Evolutionary conservation across 2,113 vertebrate genomes (phyloP).

Genomic region (Ranitomeya variabilis): DNA sequence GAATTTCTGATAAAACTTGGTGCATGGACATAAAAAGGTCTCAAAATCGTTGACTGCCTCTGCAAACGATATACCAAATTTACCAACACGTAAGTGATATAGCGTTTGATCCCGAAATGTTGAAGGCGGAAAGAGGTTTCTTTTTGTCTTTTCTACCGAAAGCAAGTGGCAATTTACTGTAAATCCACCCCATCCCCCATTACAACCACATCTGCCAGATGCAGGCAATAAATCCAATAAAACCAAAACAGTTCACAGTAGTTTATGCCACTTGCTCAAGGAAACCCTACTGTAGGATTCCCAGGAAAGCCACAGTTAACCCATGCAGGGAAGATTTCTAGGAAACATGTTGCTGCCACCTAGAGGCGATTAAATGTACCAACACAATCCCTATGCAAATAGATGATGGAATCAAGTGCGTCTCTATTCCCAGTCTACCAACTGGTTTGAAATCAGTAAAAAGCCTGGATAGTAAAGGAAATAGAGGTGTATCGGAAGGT

Average conservation of each 20-base stretch:
- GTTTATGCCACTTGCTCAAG: not conserved
- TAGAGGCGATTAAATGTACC: not conserved
- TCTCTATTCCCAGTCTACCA: not conserved
- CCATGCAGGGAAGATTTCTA: not conserved
- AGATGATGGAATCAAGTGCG: not conserved
- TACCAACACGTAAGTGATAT: no score
- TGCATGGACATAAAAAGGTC: no score
- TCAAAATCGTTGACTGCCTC: no score
- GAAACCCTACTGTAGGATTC: not conserved
- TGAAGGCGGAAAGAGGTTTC: no score
- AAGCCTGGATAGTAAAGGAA: no score
- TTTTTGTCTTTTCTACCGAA: no score
- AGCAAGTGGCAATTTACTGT: not conserved
- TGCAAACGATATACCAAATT: no score
- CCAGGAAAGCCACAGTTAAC: not conserved
- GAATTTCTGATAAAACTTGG: no score
- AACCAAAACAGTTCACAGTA: not conserved
- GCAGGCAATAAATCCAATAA: not conserved
- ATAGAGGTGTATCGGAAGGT: no score
- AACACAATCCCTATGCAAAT: not conserved
- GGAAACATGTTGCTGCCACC: not conserved
- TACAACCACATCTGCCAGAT: not conserved
- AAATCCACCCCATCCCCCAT: not conserved
- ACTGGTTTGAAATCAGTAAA: not conserved
- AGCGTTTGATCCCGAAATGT: no score